Base-by-base conservation (phyloP, 2,113 vertebrate genomes). In the Prinia subflava region DNA sequence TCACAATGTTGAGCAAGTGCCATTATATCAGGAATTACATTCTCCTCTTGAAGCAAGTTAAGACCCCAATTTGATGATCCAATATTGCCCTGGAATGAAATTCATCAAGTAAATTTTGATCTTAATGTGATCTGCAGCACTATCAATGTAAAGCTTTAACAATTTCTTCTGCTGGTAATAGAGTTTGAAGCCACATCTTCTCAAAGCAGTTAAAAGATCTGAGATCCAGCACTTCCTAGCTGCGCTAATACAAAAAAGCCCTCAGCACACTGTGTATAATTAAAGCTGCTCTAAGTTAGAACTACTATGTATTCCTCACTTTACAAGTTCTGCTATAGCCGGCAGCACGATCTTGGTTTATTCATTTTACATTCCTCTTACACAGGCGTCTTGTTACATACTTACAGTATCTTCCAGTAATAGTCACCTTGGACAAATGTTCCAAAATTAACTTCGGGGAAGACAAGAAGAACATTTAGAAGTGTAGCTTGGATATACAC, bases 11-110 rank as follows among this genome's bases (percentile, higher is more conserved):
- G 99, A 39, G 99, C 99, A 97, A 99, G 97, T 22, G 98, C 93
- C 46, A 99, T 97, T 91, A 99, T 99, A 96, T 99, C 99, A 60
- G 99, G 99, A 96, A 99, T 99, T 75, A 99, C 98, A 89, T 99
- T 99, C 97, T 99, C 99, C 94, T 99, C 99, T 88, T 99, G 99
- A 90, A 99, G 98, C 91, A 99, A 98, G 96, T 99, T 99, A 76
- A 99, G 98, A 89, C 99, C 99, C 99, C 99, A 99, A 73, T 99
- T 99, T 18, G 99, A 99, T 47, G 99, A 99, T 87, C 99, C 99
- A 57, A 99, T 99, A 97, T 99, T 99, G 65, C 99, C 99, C 99
- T 99, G 88, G 70, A 96, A 98, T 49, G 94, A 96, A 95, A 92
- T 82, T 91, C 89, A 12, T 53, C 11, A 94, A 74, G n/a, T 69